Base-by-base conservation (phyloP, 1,140 invertebrate genomes). In the Streblospio benedicti region DNA sequence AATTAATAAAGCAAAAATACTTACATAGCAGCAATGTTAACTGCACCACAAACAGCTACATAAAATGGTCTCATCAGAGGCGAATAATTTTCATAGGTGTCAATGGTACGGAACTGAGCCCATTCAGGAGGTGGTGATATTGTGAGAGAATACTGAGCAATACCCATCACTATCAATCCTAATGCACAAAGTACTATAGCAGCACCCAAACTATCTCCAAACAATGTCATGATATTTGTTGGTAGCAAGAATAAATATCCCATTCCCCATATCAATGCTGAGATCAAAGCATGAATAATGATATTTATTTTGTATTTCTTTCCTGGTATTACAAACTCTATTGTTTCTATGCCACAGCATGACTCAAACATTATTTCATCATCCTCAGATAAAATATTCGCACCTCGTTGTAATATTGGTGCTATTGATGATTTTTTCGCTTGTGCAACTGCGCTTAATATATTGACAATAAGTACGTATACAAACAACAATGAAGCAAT, bases 131-230 rank as follows among this genome's bases (percentile, higher is more conserved):
- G 77, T 5, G 72, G 62, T 14, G 62, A 62, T 28, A 70, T 65
- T 18, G 71, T 70, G 49, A 80, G 65, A 5, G 76, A 73, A 67
- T 78, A 78, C 59, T 74, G 74, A 2, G 74, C 69, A 14, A 76
- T 62, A 44, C 69, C 69, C 4, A 79, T 45, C 6, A 74, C 70
- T 12, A 79, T 64, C 74, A 75, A 78, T 20, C 75, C 73, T 52
- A 79, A 66, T 18, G 73, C 66, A 64, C 70, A 73, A 5, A 77
- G 32, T 25, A 74, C 53, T 6, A 72, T 67, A 20, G 70, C 71
- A 12, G 68, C 71, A 9, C 66, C 71, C 33, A 65, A 64, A 31
- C 69, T 69, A 59, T 66, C 51, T 28, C 57, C 54, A 51, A 68
- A 73, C 1, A 77, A 54, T 23, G 27, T 32, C 47, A 71, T 67